Base-by-base conservation (phyloP, 2,113 vertebrate genomes). In the Dermatemys mawii region DNA sequence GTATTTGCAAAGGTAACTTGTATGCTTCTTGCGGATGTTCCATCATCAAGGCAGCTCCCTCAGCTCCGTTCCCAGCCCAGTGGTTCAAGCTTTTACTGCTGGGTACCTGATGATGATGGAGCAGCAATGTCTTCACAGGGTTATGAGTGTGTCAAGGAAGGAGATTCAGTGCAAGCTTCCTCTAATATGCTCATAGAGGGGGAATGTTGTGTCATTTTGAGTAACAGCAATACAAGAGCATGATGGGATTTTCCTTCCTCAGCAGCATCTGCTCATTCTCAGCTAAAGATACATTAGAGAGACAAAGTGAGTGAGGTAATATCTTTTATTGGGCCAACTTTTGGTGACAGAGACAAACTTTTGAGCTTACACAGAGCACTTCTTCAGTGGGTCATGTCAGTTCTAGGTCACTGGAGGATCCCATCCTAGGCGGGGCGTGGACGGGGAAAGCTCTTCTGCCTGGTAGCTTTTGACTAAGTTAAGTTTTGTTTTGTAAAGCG, bases 401-500 rank as follows among this genome's bases (percentile, higher is more conserved):
- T 35, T 46, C 63, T 46, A 38, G 80, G 89, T 93, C 84, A 83
- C 78, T 48, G 82, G n/a, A 76, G 78, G 53, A 44, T 95, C 50
- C 54, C 14, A 6, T 87, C 84, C 84, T 91, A 81, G n/a, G 78
- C 19, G 76, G n/a, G n/a, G n/a, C n/a, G n/a, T n/a, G n/a, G n/a
- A n/a, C n/a, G n/a, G n/a, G n/a, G n/a, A n/a, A n/a, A n/a, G n/a
- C n/a, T n/a, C 63, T 85, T 91, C 53, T 86, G 50, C 78, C 79
- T 84, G 41, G 82, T 76, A 96, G 89, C 60, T 57, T 93, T 96
- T 90, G 86, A 86, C 92, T 93, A 90, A 78, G 84, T 92, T 95
- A 91, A 96, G 87, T 89, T 96, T 90, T 96, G 95, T 97, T 96
- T 97, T 90, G 91, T 92, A 38, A 96, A 81, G 93, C 80, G 87